Conservation (phyloP, 2,888 invertebrate species). For the Arrhopalites spinosus region DNA sequence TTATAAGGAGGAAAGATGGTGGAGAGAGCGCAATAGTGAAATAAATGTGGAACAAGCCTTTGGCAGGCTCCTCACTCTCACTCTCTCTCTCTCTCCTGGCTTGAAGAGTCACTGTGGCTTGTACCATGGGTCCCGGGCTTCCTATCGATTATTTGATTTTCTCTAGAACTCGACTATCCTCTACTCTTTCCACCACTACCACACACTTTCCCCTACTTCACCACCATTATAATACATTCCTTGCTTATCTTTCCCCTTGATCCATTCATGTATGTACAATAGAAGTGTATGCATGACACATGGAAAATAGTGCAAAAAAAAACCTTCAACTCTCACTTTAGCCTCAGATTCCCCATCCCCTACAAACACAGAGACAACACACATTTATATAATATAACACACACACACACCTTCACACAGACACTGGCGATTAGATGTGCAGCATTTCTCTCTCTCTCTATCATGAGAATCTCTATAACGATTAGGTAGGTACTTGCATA, state of each 20-base stretch:
- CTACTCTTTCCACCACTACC: not conserved
- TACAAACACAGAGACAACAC: not conserved
- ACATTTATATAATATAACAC: not conserved
- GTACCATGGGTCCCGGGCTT: constrained; percentile 21
- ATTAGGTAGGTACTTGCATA: not conserved
- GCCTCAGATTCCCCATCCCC: not conserved
- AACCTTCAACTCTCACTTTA: constrained; percentile 1
- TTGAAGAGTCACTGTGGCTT: constrained; percentile 18
- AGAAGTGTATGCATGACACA: not conserved
- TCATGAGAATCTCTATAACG: not conserved
- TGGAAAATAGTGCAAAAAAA: not conserved
- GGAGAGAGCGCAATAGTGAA: constrained; percentile 25
- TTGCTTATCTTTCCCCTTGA: not conserved
- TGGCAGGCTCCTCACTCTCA: constrained; percentile 11
- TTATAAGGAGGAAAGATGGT: not conserved
- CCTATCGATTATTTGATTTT: constrained; percentile 32
- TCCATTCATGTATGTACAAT: too few relatives aligned
- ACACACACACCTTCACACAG: not conserved
- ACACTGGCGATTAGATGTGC: too few relatives aligned
- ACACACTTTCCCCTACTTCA: not conserved
- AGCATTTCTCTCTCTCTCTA: not conserved
- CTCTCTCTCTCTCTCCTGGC: too few relatives aligned
- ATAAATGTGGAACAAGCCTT: constrained; percentile 16
- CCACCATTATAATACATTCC: not conserved
- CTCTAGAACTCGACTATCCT: constrained; percentile 10